These are phyloP conservation scores for Anagrus nilaparvatae DNA, from an alignment of 1,140 invertebrate species.

Conservation along the genomic window DNA sequence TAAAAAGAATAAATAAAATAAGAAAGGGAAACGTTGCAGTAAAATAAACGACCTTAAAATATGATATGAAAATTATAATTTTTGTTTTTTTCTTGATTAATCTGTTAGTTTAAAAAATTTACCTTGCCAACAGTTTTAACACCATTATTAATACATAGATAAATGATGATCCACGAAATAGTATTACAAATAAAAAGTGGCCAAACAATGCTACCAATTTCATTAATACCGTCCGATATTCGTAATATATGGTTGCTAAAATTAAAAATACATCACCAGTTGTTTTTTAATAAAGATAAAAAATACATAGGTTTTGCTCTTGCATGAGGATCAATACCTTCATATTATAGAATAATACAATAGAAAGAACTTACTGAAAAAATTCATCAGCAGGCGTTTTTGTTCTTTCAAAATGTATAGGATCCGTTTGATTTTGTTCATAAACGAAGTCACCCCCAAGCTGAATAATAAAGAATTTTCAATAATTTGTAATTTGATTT, in stretches of 20 bases:
- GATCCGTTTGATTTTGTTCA: slow-evolving; percentile 23
- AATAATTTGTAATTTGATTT: too few species aligned
- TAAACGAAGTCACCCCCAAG: slow-evolving; percentile 20
- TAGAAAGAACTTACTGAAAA: slow-evolving; percentile 59
- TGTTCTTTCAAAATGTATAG: slow-evolving; percentile 30
- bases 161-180: slow-evolving; percentile 67
- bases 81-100: neutral
- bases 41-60: slow-evolving; percentile 67
- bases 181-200: slow-evolving; percentile 58
- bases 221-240: slow-evolving; percentile 53
- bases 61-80: neutral
- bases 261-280: slow-evolving; percentile 13
- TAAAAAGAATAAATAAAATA: slow-evolving; percentile 60
- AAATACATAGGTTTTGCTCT: neutral
- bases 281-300: slow-evolving; percentile 4
- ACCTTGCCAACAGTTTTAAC: slow-evolving; percentile 66
- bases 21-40: slow-evolving; percentile 79
- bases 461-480: slow-evolving; percentile 22
- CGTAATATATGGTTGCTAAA: slow-evolving; percentile 57
- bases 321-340: neutral
- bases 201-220: slow-evolving; percentile 62
- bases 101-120: slow-evolving; percentile 9
- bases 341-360: neutral
- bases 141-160: slow-evolving; percentile 70
- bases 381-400: slow-evolving; percentile 72